phyloP scores from a whole-genome alignment of 1,140 invertebrate species.

The Periplaneta americana region DNA sequence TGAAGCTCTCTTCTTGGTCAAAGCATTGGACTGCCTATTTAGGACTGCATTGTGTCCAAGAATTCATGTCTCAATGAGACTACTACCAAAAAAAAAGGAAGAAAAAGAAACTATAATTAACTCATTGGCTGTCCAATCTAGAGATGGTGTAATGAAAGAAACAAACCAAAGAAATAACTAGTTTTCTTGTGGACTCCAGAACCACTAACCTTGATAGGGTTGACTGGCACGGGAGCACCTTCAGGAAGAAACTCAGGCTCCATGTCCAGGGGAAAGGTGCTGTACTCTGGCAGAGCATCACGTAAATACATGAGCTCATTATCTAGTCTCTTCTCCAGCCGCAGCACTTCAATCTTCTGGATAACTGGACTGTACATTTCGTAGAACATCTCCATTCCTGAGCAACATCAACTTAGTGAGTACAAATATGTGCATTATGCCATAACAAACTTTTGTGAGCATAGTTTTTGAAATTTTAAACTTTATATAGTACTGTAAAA shows the following conservation, averaged over 20 bases:
- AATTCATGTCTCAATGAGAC: too few relatives aligned
- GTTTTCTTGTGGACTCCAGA: not conserved
- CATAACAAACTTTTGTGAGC: too few relatives aligned
- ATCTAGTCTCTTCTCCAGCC: constrained; percentile 91
- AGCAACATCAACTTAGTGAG: not conserved
- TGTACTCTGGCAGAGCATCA: constrained; percentile 90
- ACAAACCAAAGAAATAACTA: not conserved
- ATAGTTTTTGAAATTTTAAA: too few relatives aligned
- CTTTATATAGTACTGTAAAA: too few relatives aligned
- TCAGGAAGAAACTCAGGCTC: constrained; percentile 73
- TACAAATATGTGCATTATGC: too few relatives aligned
- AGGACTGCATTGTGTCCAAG: too few relatives aligned
- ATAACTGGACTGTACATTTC: constrained; percentile 93
- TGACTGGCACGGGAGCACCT: constrained; percentile 76
- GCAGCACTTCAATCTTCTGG: constrained; percentile 81
- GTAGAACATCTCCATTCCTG: constrained; percentile 82
- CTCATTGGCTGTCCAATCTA: too few relatives aligned
- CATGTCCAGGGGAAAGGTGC: constrained; percentile 91
- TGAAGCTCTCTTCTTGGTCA: too few relatives aligned
- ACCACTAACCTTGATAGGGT: constrained; percentile 67
- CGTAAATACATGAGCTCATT: constrained; percentile 84
- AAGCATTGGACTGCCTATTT: too few relatives aligned
- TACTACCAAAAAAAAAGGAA: too few relatives aligned
- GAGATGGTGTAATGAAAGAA: too few relatives aligned
- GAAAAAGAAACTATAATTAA: too few relatives aligned